Evolutionary conservation across 2,797 vertebrate species (phyloP).

Genomic region (Malacoctenus gilli): DNA sequence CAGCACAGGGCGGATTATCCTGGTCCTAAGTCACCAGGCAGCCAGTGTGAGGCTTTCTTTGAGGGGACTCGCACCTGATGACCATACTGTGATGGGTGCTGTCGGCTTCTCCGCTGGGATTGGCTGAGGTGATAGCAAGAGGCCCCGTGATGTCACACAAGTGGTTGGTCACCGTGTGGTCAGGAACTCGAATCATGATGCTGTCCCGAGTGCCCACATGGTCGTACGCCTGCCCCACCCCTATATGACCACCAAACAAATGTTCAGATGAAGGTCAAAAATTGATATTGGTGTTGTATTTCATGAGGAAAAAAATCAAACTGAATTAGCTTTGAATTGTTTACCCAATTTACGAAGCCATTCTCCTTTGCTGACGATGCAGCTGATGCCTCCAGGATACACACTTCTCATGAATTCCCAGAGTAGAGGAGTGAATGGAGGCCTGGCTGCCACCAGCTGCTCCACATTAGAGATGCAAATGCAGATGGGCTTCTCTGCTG

Average conservation of each 20-base stretch:
- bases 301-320: not conserved
- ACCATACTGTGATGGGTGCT: constrained; percentile 92
- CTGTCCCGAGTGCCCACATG: constrained; percentile 88
- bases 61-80: constrained; percentile 79
- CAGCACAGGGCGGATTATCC: no score
- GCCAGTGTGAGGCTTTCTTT: no score
- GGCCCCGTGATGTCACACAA: constrained; percentile 89
- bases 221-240: constrained; percentile 87
- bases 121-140: constrained; percentile 90
- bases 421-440: constrained; percentile 89
- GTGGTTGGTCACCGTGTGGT: constrained; percentile 87
- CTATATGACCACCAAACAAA: constrained; percentile 58
- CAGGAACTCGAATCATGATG: constrained; percentile 92
- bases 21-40: no score
- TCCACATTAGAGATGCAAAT: constrained; percentile 91
- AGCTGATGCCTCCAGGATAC: constrained; percentile 91
- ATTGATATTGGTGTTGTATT: not conserved
- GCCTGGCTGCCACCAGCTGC: constrained; percentile 84
- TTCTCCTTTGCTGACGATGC: constrained; percentile 89
- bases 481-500: constrained; percentile 90
- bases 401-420: constrained; percentile 93
- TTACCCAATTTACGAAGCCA: constrained; percentile 88
- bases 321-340: constrained; percentile 2
- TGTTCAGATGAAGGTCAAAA: not conserved
- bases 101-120: constrained; percentile 89